Evolutionary conservation across 2,888 invertebrate genomes (phyloP).

Genomic region (Drosophila trichaetosa): DNA sequence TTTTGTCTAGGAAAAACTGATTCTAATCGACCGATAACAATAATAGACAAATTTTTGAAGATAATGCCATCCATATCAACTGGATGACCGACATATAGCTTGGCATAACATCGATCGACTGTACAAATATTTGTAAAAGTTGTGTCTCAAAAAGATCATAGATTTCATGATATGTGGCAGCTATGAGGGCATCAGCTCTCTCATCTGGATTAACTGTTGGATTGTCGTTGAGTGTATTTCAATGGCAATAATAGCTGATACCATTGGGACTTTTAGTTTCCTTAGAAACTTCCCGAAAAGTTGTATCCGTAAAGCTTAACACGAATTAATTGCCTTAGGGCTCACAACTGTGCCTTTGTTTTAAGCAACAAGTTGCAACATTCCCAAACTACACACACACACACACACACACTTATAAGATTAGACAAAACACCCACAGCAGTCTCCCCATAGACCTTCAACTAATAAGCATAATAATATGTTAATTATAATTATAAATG

Average conservation of each 20-base stretch:
- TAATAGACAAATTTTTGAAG: background rate
- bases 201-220: background rate
- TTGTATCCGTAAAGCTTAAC: slow-evolving; percentile 7
- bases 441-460: slow-evolving; percentile 25
- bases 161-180: background rate
- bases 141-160: background rate
- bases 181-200: background rate
- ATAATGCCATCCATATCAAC: too few species aligned
- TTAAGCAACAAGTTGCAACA: slow-evolving; percentile 30
- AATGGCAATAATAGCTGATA: background rate
- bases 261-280: background rate
- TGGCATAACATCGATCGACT: background rate
- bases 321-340: slow-evolving; percentile 11
- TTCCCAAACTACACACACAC: slow-evolving; percentile 10
- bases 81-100: background rate
- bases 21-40: background rate
- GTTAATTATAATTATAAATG: slow-evolving; percentile 64
- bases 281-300: slow-evolving; percentile 5
- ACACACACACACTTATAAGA: background rate
- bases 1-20: background rate
- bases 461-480: slow-evolving; percentile 55
- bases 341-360: background rate
- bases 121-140: background rate
- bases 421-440: background rate
- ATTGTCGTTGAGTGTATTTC: background rate